Percentiles rank a stretch among this genome's conserved stretches.
Conservation (phyloP, 2,888 invertebrate species). For the Metellina segmentata region DNA sequence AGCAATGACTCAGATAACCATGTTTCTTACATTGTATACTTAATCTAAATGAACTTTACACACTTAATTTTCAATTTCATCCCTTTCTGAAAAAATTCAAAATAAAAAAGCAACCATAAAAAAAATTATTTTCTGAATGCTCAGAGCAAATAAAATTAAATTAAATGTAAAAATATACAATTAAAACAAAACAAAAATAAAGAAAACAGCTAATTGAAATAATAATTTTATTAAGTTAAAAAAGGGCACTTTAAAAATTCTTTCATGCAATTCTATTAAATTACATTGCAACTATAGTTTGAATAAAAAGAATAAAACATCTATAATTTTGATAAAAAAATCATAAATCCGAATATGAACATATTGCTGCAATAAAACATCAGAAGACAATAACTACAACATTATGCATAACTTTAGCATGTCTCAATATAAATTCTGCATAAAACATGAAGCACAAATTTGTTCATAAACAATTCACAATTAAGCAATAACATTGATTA, state of each 20-base stretch:
- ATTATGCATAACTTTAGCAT: not conserved
- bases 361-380: too few species aligned
- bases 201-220: conserved; percentile 18
- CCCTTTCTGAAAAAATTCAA: too few species aligned
- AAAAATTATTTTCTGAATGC: not conserved
- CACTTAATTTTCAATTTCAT: not conserved
- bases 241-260: not conserved
- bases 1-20: not conserved
- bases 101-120: too few species aligned
- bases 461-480: conserved; percentile 17
- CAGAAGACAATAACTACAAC: not conserved
- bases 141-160: not conserved
- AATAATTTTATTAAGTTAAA: not conserved
- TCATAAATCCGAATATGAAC: too few species aligned
- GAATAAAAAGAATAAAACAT: too few species aligned
- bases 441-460: conserved; percentile 5
- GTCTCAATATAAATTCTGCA: not conserved
- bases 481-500: conserved; percentile 3
- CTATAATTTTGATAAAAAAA: too few species aligned
- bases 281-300: not conserved
- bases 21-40: not conserved
- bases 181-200: conserved; percentile 4
- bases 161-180: not conserved
- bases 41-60: not conserved
- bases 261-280: not conserved